These are phyloP conservation scores for Eristalinus sepulchralis DNA, from an alignment of 2,888 invertebrate species.

Conservation along the genomic window DNA sequence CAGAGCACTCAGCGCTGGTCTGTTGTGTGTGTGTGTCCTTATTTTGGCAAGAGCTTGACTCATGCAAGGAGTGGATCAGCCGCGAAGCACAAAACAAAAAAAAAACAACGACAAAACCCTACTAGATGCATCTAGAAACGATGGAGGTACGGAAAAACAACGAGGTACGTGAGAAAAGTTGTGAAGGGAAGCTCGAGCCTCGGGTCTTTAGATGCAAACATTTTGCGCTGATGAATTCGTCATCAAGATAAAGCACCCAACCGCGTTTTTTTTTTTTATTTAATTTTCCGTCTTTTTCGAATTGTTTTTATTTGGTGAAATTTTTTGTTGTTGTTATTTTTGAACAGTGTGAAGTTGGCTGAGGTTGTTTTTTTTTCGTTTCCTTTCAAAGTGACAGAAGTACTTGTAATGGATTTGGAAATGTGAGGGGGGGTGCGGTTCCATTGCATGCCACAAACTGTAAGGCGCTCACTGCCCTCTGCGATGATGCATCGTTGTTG, in stretches of 20 bases:
- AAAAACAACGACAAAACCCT: conserved; percentile 16
- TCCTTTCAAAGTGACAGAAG: conserved; percentile 58
- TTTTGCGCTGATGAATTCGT: conserved; percentile 34
- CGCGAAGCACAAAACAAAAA: background rate
- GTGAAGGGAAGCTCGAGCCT: conserved; percentile 26
- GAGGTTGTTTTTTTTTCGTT: conserved; percentile 20
- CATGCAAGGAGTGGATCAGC: conserved; percentile 9
- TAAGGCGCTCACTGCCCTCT: background rate
- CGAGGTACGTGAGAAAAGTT: background rate
- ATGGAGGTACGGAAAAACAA: background rate
- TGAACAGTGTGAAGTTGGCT: conserved; percentile 28
- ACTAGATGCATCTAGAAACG: conserved; percentile 20
- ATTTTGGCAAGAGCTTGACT: conserved; percentile 36
- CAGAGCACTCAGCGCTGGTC: background rate
- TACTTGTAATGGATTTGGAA: conserved; percentile 51
- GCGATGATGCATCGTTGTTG: conserved; percentile 40
- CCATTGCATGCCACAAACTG: conserved; percentile 44
- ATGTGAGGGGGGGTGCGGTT: background rate
- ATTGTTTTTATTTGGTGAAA: background rate
- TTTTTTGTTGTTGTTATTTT: conserved; percentile 26
- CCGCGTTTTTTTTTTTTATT: background rate
- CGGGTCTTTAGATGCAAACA: conserved; percentile 29
- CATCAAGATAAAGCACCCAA: conserved; percentile 26
- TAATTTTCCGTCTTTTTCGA: background rate
- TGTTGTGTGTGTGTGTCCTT: background rate